Percentiles rank a stretch among this genome's conserved stretches.
Conservation (phyloP, 2,888 invertebrate genomes). For the Dicranocentrus wangi region DNA sequence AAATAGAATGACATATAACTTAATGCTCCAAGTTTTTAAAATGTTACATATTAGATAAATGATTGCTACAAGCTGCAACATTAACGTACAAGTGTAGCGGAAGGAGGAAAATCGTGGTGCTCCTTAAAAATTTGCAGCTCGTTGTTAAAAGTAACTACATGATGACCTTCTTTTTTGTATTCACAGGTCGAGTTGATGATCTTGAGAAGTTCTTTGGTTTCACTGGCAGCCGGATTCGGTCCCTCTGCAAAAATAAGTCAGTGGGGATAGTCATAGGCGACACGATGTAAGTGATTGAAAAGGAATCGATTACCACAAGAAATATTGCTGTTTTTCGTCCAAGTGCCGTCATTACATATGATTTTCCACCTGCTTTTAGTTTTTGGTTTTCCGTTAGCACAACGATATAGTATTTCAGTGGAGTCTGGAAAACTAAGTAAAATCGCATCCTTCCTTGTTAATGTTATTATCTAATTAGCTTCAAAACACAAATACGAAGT, state of each 20-base stretch:
- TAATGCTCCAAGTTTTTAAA: too few relatives aligned
- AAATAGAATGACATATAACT: slow-evolving; percentile 3
- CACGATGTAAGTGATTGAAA: too few relatives aligned
- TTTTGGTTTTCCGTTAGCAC: slow-evolving; percentile 74
- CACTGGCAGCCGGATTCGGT: slow-evolving; percentile 42
- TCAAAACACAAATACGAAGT: neutral
- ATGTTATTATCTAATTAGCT: neutral
- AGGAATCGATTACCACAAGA: slow-evolving; percentile 80
- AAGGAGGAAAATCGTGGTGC: slow-evolving; percentile 85
- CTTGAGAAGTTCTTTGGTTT: slow-evolving; percentile 60
- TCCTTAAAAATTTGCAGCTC: slow-evolving; percentile 85
- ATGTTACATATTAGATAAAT: neutral
- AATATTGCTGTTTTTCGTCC: slow-evolving; percentile 85
- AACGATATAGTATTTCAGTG: slow-evolving; percentile 87
- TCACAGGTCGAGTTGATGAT: slow-evolving; percentile 78
- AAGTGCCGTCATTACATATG: slow-evolving; percentile 87
- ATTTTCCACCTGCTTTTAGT: slow-evolving; percentile 86
- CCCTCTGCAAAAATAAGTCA: slow-evolving; percentile 50
- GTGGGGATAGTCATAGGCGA: too few relatives aligned
- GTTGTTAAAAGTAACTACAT: slow-evolving; percentile 85
- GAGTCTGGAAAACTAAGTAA: slow-evolving; percentile 82
- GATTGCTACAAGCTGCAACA: neutral
- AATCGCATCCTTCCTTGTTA: neutral
- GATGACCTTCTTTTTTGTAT: slow-evolving; percentile 82
- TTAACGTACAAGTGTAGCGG: slow-evolving; percentile 73